Evolutionary conservation across 2,888 invertebrate species (phyloP), one percentile per base, ranked within the genome.

Genomic region (Sesia apiformis): DNA sequence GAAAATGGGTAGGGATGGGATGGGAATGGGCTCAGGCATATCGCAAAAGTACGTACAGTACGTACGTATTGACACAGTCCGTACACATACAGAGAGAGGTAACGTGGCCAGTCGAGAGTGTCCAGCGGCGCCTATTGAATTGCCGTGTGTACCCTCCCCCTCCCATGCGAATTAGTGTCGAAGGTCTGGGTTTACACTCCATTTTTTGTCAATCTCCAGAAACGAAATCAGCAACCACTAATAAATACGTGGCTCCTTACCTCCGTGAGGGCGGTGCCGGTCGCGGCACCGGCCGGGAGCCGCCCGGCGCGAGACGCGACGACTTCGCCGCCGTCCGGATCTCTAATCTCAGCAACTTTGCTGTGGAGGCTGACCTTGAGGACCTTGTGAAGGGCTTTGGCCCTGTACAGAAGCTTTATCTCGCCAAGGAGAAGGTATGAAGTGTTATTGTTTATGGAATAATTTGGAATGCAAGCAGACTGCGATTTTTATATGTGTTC

Each of bases 271-370:
- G 97, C 39, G 97, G 95, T 39, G 93, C 93, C 38, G 94, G 95
- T 58, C 93, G 96, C 51, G 78, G 80, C 89, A 94, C 67, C 78
- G 90, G 61, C 91, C 94, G 77, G 1, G 81, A 81, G 80, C 91
- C 65, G 90, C 96, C 78, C 81, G 93, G 67, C 90, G 94, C 91
- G 78, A 91, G 94, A 52, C 92, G 95, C 38, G 96, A 96, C 64
- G 96, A 97, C 68, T 92, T 94, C 3, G 95, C 96, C 3, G 98
- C 99, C 7, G 97, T 99, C 66, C 94, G 99, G 64, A 98, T 99
- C 61, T 98, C 98, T 6, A 99, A 99, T 86, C 91, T 99, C 52
- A 98, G 98, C 3, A 98, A 98, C 81, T 98, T 97, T 60, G 98
- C 98, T 54, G 94, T 94, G 3, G 99, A 99, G 77, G 93, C 94